Base-by-base conservation (phyloP, 2,113 vertebrate genomes). In the Vulpes ferrilata region DNA sequence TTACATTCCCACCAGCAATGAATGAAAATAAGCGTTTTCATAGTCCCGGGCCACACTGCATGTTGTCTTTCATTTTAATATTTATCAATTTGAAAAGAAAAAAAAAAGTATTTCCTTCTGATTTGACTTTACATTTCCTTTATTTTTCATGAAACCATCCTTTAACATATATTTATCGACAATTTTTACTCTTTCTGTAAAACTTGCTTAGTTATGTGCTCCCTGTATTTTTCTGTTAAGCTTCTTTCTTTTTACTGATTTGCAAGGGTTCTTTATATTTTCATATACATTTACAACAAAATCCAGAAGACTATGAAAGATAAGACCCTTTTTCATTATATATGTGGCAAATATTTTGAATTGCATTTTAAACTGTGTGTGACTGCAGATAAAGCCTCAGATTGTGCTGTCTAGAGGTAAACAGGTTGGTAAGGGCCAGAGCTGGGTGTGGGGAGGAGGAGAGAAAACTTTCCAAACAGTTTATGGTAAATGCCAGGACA, bases 211-310 rank as follows among this genome's bases (percentile, higher is more conserved):
- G 11, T 25, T 90, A n/a, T 30, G 7, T 13, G 17, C n/a, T 65
- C 84, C n/a, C 7, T 93, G 13, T 38, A 27, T 23, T 35, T 87
- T 87, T 51, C 16, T 55, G 5, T 16, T 59, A 3, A 35, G 6
- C 30, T 84, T 81, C 76, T 55, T 3, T 51, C 22, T 65, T 67
- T 30, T 93, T 67, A 48, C 38, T 55, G 38, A 64, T 38, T 90
- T 84, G 3, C 32, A 93, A 82, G 64, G 53, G 27, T 38, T 88
- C n/a, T 88, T 59, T 53, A 32, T 32, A 73, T 74, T 89, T 97
- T 64, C 4, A 38, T 51, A 53, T 32, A 20, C 2, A 73, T 92
- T 92, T 81, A 84, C 25, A 83, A 67, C 22, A 76, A 51, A 69
- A 89, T 80, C 27, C 59, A 51, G 74, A 69, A 79, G 48, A 92